Evolutionary conservation across 2,888 invertebrate genomes (phyloP), one percentile per base, ranked within the genome.

Genomic region (Graphium colonna): DNA sequence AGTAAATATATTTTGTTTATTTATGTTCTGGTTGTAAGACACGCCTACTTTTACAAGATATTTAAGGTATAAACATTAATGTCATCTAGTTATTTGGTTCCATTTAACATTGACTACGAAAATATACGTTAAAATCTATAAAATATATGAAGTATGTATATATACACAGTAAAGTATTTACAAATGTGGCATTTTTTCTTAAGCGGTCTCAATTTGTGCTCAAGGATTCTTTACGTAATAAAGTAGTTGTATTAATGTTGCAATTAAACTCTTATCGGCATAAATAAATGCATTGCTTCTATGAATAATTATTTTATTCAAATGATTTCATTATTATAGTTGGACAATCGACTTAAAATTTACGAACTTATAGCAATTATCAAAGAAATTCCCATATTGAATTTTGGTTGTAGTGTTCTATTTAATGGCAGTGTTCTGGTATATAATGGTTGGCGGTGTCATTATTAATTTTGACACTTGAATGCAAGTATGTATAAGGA

Each of bases 31-130:
- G 51, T 58, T 59, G 58, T 52, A 58, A 52, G 57, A 62, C 58
- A 59, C 57, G 54, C 52, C 55, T 56, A 56, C 43, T 47, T 51
- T 56, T 50, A 52, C 50, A n/a, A n/a, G 48, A 43, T 36, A 53
- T 54, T 55, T 57, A 56, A 54, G 56, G 56, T 57, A 51, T 62
- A 57, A 60, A 57, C 54, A 44, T 61, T 64, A 64, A 59, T 60
- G 61, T 61, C 59, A 60, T 67, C 73, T 82, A 79, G 66, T 84
- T 83, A 82, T 79, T 86, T 89, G 87, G 87, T 87, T 88, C 88
- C 82, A 77, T 82, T 88, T 85, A 85, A 87, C 82, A 82, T 79
- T 77, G 65, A 82, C 84, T 88, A 88, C 82, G 84, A 89, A 88
- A 88, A 89, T 88, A 89, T 87, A 86, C 83, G 86, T 80, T 79